Percentiles rank a stretch among this genome's conserved stretches.
Conservation (phyloP, 2,113 vertebrate species). For the Hippocampus guttulatus region DNA sequence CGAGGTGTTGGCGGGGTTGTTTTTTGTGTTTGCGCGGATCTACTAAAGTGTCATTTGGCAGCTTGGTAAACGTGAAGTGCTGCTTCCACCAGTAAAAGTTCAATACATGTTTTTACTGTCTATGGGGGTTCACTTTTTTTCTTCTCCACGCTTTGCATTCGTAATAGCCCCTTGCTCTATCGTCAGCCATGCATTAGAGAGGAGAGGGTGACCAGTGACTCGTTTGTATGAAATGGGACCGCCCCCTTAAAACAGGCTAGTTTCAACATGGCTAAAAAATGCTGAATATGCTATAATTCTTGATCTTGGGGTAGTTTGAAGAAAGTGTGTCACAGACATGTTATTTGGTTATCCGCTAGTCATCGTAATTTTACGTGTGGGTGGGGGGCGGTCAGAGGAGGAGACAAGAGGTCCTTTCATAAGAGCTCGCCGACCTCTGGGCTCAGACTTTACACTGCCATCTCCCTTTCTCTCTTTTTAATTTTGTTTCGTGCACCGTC, state of each 20-base stretch:
- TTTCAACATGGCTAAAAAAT: background rate
- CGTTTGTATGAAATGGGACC: background rate
- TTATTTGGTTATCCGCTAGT: background rate
- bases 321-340: background rate
- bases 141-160: no score
- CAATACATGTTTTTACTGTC: no score
- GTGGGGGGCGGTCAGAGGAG: conserved; percentile 26
- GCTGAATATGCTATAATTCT: background rate
- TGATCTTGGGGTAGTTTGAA: no score
- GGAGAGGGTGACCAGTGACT: background rate
- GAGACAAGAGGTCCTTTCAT: conserved; percentile 67
- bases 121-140: no score
- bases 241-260: background rate
- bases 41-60: no score
- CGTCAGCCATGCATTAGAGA: no score
- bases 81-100: no score
- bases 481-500: background rate
- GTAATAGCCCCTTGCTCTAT: no score
- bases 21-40: no score
- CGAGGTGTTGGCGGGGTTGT: no score
- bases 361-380: background rate
- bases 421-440: conserved; percentile 61
- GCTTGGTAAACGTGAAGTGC: no score
- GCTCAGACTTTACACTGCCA: conserved; percentile 46
- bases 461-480: conserved; percentile 29